Conservation (phyloP, 1,140 invertebrate species). For the Eumaeus atala region DNA sequence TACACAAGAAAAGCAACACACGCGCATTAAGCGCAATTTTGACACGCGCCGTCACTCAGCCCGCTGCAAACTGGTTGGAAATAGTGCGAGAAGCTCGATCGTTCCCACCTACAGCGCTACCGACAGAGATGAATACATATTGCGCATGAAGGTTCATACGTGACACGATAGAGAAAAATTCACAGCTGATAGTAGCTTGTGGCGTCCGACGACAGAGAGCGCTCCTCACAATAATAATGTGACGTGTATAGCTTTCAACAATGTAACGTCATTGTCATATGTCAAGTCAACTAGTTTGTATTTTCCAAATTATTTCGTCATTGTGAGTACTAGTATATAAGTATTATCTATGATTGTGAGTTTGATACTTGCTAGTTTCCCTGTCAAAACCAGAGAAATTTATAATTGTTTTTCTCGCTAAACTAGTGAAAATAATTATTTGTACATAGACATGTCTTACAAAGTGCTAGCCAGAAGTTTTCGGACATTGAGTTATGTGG, state of each 20-base stretch:
- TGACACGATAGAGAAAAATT: constrained; percentile 50
- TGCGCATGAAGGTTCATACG: constrained; percentile 43
- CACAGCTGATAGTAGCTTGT: constrained; percentile 54
- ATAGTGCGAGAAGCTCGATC: constrained; percentile 48
- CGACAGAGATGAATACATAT: constrained; percentile 62
- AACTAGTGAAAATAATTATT: background rate
- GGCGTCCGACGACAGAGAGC: constrained; percentile 38
- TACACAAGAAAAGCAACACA: constrained; percentile 50
- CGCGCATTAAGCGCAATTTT: constrained; percentile 46
- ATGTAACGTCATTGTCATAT: background rate
- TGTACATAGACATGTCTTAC: constrained; percentile 42
- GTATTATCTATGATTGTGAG: too few species aligned
- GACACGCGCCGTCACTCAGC: constrained; percentile 38
- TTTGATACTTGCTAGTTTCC: constrained; percentile 4
- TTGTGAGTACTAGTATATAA: too few species aligned
- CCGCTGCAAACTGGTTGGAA: constrained; percentile 40
- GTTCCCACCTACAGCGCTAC: constrained; percentile 44
- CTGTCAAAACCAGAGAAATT: background rate
- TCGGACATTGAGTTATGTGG: constrained; percentile 52
- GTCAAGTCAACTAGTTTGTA: background rate
- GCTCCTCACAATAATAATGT: constrained; percentile 35
- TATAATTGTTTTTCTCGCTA: background rate
- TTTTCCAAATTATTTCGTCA: constrained; percentile 2
- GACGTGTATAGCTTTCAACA: constrained; percentile 7
- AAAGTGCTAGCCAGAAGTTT: constrained; percentile 49